These are phyloP conservation scores for Diarsia rubi DNA, from an alignment of 2,888 invertebrate species.

Conservation along the genomic window DNA sequence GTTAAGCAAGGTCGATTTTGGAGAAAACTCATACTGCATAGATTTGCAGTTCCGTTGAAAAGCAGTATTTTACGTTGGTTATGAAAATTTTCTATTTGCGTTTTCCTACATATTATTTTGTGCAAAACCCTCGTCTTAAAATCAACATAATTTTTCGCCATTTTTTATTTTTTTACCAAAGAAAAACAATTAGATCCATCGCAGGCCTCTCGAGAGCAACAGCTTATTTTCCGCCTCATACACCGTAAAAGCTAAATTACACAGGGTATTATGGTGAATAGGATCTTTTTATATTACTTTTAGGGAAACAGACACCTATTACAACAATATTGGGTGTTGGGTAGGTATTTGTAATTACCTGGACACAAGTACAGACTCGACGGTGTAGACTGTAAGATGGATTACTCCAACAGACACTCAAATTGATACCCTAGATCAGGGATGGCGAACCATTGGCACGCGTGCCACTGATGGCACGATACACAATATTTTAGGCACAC, in stretches of 20 bases:
- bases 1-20: neutral
- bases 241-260: slow-evolving; percentile 21
- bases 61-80: neutral
- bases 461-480: no score
- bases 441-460: no score
- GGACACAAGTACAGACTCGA: neutral
- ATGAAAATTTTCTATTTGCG: neutral
- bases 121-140: neutral
- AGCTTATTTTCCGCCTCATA: slow-evolving; percentile 30
- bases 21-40: neutral
- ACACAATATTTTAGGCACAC: no score
- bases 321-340: neutral
- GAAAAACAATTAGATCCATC: slow-evolving; percentile 26
- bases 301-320: neutral
- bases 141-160: neutral
- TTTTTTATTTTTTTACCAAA: slow-evolving; percentile 16
- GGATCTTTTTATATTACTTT: neutral
- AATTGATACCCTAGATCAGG: neutral
- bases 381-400: neutral
- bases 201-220: slow-evolving; percentile 10
- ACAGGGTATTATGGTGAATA: slow-evolving; percentile 11
- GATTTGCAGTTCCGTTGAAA: neutral
- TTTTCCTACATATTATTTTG: neutral
- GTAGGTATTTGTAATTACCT: neutral
- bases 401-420: neutral